Conservation (phyloP, 2,797 vertebrate species). For the Eulemur coronatus region DNA sequence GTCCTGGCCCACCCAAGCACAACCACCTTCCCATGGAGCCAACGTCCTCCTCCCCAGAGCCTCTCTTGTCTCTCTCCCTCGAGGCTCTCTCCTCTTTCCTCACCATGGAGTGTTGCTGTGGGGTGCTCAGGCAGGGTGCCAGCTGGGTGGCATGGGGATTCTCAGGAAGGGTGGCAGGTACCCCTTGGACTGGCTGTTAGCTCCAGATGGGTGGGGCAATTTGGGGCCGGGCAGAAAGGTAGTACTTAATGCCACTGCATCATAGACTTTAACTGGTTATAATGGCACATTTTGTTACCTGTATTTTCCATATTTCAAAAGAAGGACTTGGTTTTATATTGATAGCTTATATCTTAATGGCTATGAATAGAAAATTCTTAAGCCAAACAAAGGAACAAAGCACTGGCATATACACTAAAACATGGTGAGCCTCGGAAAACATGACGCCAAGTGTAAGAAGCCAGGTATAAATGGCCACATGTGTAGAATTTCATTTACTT, state of each 20-base stretch:
- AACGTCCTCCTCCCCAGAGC: neutral
- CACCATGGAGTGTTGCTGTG: neutral
- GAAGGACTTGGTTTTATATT: neutral
- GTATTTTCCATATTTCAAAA: neutral
- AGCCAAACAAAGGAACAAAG: neutral
- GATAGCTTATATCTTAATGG: neutral
- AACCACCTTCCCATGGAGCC: neutral
- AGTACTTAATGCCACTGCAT: neutral
- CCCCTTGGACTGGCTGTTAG: neutral
- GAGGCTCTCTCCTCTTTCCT: neutral
- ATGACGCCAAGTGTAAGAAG: neutral
- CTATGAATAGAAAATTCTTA: neutral
- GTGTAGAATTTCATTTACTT: neutral
- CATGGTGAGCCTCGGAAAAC: neutral
- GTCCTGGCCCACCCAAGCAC: neutral
- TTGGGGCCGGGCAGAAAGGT: neutral
- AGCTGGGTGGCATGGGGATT: neutral
- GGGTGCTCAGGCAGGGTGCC: neutral
- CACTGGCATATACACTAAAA: neutral
- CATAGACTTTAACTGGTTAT: neutral
- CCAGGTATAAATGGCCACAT: neutral
- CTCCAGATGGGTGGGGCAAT: neutral
- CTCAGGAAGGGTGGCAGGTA: neutral
- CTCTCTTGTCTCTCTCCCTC: neutral
- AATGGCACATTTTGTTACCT: neutral